Evolutionary conservation across 2,888 invertebrate species (phyloP), one percentile per base, ranked within the genome.

Genomic region (Ethmia dodecea): DNA sequence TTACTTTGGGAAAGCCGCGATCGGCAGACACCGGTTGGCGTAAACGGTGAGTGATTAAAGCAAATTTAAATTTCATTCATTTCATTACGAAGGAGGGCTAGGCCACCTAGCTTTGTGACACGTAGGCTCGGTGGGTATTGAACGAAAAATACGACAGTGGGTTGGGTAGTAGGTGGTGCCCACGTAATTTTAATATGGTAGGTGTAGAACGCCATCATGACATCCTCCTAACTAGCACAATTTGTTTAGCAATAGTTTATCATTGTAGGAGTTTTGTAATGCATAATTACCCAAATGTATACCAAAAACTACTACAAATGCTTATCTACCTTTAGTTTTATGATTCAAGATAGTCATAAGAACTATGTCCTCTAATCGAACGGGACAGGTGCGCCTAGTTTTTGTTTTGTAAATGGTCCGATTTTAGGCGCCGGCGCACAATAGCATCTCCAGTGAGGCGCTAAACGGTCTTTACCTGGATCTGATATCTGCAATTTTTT

Each of bases 91-190:
- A 31, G 31, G 46, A 40, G 60, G 65, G 59, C 62, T 69, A 61
- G 62, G 52, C 51, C 56, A 60, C 59, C 56, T 58, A 57, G 60
- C 49, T 60, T 54, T 58, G 68, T 74, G 76, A 73, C 78, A 80
- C 76, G 80, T 79, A 79, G 72, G 66, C 65, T 72, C 72, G 61
- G 42, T 51, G 49, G 45, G 51, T 65, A 65, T 63, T 64, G 62
- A 67, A 63, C 56, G 60, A 73, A 72, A 75, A 69, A 69, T 70
- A 72, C 55, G 55, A 49, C 59, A 64, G 83, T 84, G 80, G 84
- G 83, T 56, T 65, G 77, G 43, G 52, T 52, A 67, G 78, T 78
- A 80, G 83, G 80, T 77, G 80, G 65, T 64, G 76, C 83, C 83
- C 80, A 81, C 81, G 81, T 81, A 69, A 60, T 61, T 60, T 60